These are phyloP conservation scores for Porites lobata DNA, from an alignment of 92 coral and sea anemone genomes.

Conservation along the genomic window DNA sequence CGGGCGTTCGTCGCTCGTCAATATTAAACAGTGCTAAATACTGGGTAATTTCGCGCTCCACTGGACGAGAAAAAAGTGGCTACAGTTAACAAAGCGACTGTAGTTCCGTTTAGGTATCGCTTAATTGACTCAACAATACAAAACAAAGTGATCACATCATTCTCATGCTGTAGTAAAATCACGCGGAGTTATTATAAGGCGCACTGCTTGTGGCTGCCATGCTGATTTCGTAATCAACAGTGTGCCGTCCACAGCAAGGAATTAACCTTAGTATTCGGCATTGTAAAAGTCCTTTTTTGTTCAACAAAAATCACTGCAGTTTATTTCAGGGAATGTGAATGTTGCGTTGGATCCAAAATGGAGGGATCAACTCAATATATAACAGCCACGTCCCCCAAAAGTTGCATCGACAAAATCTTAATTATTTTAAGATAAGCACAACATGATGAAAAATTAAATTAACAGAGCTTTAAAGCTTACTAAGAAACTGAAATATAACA, in stretches of 20 bases:
- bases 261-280: not conserved
- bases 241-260: not conserved
- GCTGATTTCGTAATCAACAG: slow-evolving; percentile 11
- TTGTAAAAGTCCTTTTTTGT: not conserved
- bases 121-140: not conserved
- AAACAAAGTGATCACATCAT: no score
- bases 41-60: not conserved
- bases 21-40: not conserved
- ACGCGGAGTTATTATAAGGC: not conserved
- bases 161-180: not conserved
- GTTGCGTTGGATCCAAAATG: not conserved
- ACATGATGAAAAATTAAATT: not conserved
- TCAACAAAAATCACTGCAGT: not conserved
- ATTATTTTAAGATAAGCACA: not conserved
- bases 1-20: not conserved
- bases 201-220: not conserved
- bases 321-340: not conserved
- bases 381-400: not conserved
- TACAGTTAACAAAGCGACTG: not conserved
- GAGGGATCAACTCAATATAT: not conserved
- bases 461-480: not conserved
- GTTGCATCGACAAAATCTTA: not conserved
- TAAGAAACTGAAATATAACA: not conserved
- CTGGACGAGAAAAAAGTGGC: not conserved
- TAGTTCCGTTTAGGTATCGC: no score